Base-by-base conservation (phyloP, 2,888 invertebrate species). In the Rhagonycha lutea region DNA sequence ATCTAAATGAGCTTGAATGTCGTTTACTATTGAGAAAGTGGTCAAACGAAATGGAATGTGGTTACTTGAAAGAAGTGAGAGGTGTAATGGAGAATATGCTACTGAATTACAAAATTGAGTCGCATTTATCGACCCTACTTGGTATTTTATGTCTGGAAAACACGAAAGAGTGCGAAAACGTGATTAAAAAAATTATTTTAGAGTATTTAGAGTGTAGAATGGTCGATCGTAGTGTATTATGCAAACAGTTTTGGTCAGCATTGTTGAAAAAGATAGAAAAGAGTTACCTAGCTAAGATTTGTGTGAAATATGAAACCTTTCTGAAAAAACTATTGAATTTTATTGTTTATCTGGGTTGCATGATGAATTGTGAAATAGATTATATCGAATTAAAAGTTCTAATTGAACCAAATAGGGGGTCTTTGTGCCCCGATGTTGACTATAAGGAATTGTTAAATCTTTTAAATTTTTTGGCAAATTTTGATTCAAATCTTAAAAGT, bases 361-460 rank as follows among this genome's bases (percentile, higher is more conserved):
- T 86, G 83, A 89, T 90, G 89, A 83, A 81, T 72, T 82, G 81
- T 70, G 79, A 84, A 24, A 81, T 84, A n/a, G 76, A 79, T 23
- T 75, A 78, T 69, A 72, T 69, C 60, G 78, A 80, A 70, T 68
- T 79, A 70, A 79, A 80, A 12, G 90, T 90, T 90, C 79, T 83
- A 11, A 83, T 83, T 62, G 83, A 88, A 79, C 79, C 80, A 11
- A 78, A 76, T 71, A 65, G 10, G 23, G 79, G 82, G 68, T 85
- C 83, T 28, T 79, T 86, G 75, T 88, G 85, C 80, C 85, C 86
- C 71, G 89, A 90, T 79, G 85, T 93, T 28, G 87, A 88, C 75
- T 91, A 90, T 83, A 85, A 87, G 0, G 89, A 91, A 82, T 84
- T 93, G 73, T 83, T 88, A 2, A 81, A 82, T 32, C 82, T 90